Percentiles rank a stretch among this genome's conserved stretches.
Conservation (phyloP, 2,797 vertebrate genomes). For the Falco naumanni region DNA sequence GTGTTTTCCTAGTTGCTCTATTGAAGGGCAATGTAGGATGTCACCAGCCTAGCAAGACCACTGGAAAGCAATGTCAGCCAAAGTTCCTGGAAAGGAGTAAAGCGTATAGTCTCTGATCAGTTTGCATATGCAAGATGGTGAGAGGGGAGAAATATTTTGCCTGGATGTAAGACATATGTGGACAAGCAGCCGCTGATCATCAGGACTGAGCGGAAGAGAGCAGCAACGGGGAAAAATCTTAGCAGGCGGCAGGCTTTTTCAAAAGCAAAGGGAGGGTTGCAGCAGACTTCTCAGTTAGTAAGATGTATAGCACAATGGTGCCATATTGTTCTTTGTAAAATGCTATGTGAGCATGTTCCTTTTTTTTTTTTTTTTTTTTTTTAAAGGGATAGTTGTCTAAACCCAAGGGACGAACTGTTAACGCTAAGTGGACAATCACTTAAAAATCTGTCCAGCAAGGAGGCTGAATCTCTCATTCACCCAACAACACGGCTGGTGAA, state of each 20-base stretch:
- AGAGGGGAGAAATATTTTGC: neutral
- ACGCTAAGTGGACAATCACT: conserved; percentile 74
- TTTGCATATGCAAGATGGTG: neutral
- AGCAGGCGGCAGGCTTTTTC: neutral
- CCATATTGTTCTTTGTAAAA: neutral
- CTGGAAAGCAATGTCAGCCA: neutral
- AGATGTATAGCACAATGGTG: neutral
- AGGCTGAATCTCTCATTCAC: conserved; percentile 45
- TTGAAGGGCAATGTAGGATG: neutral
- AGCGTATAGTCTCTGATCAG: neutral
- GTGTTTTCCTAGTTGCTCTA: neutral
- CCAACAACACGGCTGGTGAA: conserved; percentile 43
- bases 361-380: neutral
- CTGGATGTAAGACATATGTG: neutral
- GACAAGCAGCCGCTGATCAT: neutral
- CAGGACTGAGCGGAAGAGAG: neutral
- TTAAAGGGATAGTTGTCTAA: conserved; percentile 68
- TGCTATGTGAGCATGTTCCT: neutral
- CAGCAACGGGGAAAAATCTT: neutral
- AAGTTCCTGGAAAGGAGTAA: neutral
- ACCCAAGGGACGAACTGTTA: conserved; percentile 70
- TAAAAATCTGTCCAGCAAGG: conserved; percentile 66
- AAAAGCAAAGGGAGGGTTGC: neutral
- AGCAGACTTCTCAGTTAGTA: neutral
- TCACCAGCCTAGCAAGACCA: neutral